Base-by-base conservation (phyloP, 2,888 invertebrate species). In the Chymomyza procnemis region DNA sequence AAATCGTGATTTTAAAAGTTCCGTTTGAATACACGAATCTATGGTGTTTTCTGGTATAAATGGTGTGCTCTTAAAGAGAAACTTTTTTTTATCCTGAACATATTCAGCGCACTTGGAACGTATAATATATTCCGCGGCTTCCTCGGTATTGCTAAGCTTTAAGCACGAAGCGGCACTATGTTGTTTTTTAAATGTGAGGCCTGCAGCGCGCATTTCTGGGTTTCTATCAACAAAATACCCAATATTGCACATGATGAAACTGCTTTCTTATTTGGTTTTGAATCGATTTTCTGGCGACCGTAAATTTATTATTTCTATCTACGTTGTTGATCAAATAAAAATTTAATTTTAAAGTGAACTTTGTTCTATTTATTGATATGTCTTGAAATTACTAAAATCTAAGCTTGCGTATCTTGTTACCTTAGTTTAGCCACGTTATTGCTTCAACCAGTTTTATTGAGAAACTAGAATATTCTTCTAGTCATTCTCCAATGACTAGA, bases 1-100 rank as follows among this genome's bases (percentile, higher is more conserved):
- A 60, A 90, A 90, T 1, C 88, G 89, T 1, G 88, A 87, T 67
- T 90, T 90, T 16, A 79, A 74, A 12, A 78, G 67, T 56, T 89
- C 89, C 0, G 80, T 70, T 52, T 75, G 72, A 4, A 90, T 4
- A 9, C 89, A 46, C 14, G 89, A 85, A 9, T 78, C 79, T 3
- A 90, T 34, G 56, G 64, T 77, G 2, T 57, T 52, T 0, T 14
- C 63, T 0, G 85, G 87, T 22, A 88, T 60, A 21, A 66, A 61
- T 8, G 60, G 84, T 8, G 34, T 50, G 4, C 30, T 34, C 18
- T 68, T 12, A 22, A 64, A 19, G 1, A 60, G 6, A 14, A 67
- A 21, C 1, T 57, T 60, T 0, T 60, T 60, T 9, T 66, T 66
- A 3, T 61, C 62, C 6, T 52, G 1, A 1, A n/a, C 4, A 3